These are phyloP conservation scores for Hypanus sabinus DNA, from an alignment of 2,113 vertebrate genomes.

Conservation along the genomic window DNA sequence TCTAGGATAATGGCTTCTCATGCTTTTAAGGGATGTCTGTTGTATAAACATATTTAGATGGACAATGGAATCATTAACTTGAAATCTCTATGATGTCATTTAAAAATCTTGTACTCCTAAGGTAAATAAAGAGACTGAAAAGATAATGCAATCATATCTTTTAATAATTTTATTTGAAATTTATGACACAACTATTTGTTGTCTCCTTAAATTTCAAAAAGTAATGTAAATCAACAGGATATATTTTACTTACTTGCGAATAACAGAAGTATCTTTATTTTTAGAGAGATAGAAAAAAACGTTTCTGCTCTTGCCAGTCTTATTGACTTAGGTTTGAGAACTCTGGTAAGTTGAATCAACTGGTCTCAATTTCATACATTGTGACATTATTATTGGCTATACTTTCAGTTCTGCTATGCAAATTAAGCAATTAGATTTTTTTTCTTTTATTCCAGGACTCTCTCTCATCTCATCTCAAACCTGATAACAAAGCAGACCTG, in stretches of 20 bases:
- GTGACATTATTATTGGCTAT: background rate
- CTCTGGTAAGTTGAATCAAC: constrained; percentile 22
- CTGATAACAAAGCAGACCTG: background rate
- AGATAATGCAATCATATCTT: background rate
- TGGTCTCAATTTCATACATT: background rate
- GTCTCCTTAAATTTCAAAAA: background rate
- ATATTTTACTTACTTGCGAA: background rate
- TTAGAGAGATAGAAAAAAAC: constrained; percentile 22
- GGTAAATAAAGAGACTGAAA: background rate
- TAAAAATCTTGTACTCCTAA: background rate
- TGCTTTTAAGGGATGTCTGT: background rate
- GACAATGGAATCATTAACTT: background rate
- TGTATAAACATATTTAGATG: background rate
- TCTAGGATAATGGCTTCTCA: background rate
- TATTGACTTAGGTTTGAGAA: constrained; percentile 12
- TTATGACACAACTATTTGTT: background rate
- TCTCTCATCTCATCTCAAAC: background rate
- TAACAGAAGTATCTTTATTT: background rate
- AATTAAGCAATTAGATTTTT: background rate
- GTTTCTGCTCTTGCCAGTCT: constrained; percentile 4
- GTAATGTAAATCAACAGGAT: background rate
- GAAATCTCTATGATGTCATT: background rate
- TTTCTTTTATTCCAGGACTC: background rate
- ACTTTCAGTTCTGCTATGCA: background rate
- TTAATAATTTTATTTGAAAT: background rate